A percentile compares a stretch with the other conserved stretches of the same genome.
phyloP scores from a whole-genome alignment of 2,797 vertebrate species.

The Cynopterus sphinx region DNA sequence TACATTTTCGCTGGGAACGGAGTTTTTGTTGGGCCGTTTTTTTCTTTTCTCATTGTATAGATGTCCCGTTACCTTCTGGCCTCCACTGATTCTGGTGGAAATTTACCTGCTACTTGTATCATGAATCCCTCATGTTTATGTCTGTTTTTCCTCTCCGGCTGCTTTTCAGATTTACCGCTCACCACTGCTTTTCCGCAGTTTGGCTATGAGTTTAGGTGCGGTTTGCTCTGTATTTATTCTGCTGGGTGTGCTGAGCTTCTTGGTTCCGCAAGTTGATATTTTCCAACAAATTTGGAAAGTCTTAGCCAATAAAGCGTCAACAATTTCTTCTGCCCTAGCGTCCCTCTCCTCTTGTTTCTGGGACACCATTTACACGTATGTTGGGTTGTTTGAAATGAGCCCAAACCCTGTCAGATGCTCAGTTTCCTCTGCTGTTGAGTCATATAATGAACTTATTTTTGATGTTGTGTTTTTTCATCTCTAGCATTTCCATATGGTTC shows the following conservation, averaged over 20 bases:
- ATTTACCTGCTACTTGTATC: not conserved
- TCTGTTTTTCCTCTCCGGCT: not conserved
- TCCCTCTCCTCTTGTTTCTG: not conserved
- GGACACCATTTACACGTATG: not conserved
- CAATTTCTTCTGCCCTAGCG: not conserved
- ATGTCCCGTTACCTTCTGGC: not conserved
- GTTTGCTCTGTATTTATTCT: not conserved
- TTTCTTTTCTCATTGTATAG: not conserved
- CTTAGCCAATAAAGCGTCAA: not conserved
- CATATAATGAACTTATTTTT: conserved; percentile 1
- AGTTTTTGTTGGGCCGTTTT: not conserved
- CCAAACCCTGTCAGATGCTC: not conserved
- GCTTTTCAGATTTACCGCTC: not conserved
- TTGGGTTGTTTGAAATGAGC: not conserved
- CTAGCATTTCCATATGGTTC: not conserved
- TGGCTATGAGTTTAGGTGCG: not conserved
- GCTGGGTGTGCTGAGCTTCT: not conserved
- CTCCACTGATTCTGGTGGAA: not conserved
- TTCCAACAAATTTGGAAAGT: not conserved
- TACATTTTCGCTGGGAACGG: not conserved
- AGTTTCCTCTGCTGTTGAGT: not conserved
- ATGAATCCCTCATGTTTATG: not conserved
- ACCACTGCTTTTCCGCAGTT: not conserved
- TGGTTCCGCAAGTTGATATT: not conserved
- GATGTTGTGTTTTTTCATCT: not conserved